Conservation (phyloP, 2,113 vertebrate species). For the Triplophysa dalaica region DNA sequence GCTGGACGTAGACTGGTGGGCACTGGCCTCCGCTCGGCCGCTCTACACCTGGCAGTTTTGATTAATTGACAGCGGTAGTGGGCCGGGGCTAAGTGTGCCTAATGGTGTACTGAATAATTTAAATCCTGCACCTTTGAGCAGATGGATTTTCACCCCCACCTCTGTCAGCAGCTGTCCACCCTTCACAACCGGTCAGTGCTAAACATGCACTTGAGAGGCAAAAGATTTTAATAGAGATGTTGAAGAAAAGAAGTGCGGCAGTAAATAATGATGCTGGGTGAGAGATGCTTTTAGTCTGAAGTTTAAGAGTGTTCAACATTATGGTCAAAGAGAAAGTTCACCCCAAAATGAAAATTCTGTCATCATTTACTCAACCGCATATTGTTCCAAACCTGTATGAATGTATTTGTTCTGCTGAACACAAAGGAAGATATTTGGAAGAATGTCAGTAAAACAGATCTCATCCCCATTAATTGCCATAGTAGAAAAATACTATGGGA, state of each 20-base stretch:
- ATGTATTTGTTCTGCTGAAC: too few species aligned
- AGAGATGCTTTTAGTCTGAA: neutral
- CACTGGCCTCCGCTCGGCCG: conserved; percentile 6
- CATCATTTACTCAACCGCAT: too few species aligned
- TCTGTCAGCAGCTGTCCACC: neutral
- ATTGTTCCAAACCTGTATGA: too few species aligned
- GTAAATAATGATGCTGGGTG: neutral
- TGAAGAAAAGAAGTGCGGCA: neutral
- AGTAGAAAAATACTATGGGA: too few species aligned
- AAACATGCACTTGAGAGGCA: conserved; percentile 33
- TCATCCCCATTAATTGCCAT: too few species aligned
- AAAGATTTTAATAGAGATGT: conserved; percentile 3
- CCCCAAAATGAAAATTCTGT: too few species aligned
- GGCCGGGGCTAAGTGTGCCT: conserved; percentile 53
- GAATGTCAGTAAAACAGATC: too few species aligned
- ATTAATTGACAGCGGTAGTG: conserved; percentile 54
- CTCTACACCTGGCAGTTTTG: conserved; percentile 39
- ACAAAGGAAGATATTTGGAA: too few species aligned
- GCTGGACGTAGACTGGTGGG: conserved; percentile 22
- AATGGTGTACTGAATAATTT: conserved; percentile 63
- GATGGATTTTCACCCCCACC: conserved; percentile 52
- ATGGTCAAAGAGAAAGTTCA: too few species aligned
- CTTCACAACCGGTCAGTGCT: neutral
- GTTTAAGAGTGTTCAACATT: too few species aligned
- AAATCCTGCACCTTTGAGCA: conserved; percentile 50